Evolutionary conservation across 2,113 vertebrate genomes (phyloP).

Genomic region (Anguilla japonica): DNA sequence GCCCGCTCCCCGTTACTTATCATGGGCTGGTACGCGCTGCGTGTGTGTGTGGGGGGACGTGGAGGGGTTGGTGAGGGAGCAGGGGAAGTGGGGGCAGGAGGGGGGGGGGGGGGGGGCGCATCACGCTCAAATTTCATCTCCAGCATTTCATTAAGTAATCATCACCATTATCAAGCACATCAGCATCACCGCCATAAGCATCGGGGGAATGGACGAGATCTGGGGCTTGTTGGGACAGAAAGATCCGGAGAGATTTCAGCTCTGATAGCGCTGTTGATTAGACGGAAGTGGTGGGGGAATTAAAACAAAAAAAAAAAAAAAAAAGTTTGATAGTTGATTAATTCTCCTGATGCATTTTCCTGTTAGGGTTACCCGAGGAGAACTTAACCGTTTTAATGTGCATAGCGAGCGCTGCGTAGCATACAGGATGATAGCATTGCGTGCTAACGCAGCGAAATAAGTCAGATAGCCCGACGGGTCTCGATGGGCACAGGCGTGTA

Average conservation of each 20-base stretch:
- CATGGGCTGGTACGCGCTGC: neutral
- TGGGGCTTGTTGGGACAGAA: neutral
- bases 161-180: neutral
- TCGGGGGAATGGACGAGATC: neutral
- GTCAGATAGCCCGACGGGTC: too few relatives aligned
- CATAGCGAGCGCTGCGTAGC: neutral
- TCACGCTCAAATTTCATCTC: neutral
- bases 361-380: neutral
- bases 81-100: neutral
- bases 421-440: neutral
- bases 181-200: neutral
- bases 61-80: neutral
- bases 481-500: neutral
- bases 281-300: neutral
- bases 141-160: neutral
- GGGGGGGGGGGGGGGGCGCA: neutral
- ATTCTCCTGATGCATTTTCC: neutral
- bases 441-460: neutral
- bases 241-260: neutral
- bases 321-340: constrained; percentile 18
- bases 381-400: neutral
- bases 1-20: neutral
- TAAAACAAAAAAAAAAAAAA: neutral
- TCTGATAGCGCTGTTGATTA: neutral
- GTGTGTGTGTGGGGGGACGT: neutral